Evolutionary conservation across 2,888 invertebrate genomes (phyloP), one percentile per base, ranked within the genome.

Genomic region (Cremastinae sp.): DNA sequence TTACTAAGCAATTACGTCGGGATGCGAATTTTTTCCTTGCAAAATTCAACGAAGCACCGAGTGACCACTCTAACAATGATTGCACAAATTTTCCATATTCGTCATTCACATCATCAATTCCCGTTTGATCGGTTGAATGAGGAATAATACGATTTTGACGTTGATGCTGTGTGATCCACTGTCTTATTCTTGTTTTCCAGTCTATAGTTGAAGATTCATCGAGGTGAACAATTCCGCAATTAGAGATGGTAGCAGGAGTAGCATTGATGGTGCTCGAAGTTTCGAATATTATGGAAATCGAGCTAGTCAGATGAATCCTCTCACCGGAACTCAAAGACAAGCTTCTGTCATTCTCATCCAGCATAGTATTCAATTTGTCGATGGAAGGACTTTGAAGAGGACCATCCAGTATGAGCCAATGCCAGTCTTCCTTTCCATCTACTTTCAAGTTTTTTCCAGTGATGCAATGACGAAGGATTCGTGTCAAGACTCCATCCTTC

Each of bases 391-490:
- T 90, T 81, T 92, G 92, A 16, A 93, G 91, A 1, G 93, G 91
- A 0, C 93, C 93, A 83, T 94, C 93, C 84, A 94, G 92, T 68
- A 93, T 88, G 4, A 94, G 88, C 93, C 93, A 93, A 59, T 92
- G 92, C 59, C 91, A 87, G 80, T 90, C 90, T 1, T 88, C 87
- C 0, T 89, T 88, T 49, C 88, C n/a, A 18, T 8, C 45, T 12
- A 7, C 12, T 1, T 47, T 20, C 12, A 14, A 18, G 20, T 1
- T 56, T 28, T 14, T 37, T 7, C 8, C 43, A 8, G 12, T 20
- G 5, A 91, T 90, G 87, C 90, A 86, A 83, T 90, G 84, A 87
- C 92, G 81, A 86, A 90, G 89, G 86, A 90, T 86, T 9, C 86
- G 84, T 0, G 91, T 86, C 43, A 90, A 87, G 20, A 93, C 90